Conservation (phyloP, 2,797 vertebrate species). For the Simalia tracyae region DNA sequence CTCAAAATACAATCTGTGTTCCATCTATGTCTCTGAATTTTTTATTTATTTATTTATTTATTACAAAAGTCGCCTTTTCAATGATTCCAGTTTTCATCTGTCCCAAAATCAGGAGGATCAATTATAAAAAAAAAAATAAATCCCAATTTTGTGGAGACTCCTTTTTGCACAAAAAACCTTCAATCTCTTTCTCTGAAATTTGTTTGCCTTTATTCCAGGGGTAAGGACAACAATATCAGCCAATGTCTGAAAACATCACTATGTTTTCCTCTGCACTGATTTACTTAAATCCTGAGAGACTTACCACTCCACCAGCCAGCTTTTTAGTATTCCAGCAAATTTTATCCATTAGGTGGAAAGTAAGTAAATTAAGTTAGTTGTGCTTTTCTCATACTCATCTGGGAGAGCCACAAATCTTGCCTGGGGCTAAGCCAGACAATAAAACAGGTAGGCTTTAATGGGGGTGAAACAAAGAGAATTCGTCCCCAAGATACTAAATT, state of each 20-base stretch:
- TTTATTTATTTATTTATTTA: too few relatives aligned
- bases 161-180: background rate
- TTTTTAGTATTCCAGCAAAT: background rate
- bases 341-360: background rate
- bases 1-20: background rate
- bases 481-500: too few relatives aligned
- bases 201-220: background rate
- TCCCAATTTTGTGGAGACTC: background rate
- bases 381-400: too few relatives aligned
- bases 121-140: background rate
- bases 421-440: too few relatives aligned
- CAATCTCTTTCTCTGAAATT: background rate
- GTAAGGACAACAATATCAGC: background rate
- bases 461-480: too few relatives aligned
- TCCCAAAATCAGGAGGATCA: background rate
- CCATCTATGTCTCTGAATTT: background rate
- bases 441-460: too few relatives aligned
- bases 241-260: background rate
- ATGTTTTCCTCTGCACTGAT: background rate
- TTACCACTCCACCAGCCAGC: background rate
- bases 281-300: background rate
- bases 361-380: background rate
- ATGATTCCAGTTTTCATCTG: background rate
- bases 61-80: background rate
- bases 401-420: too few relatives aligned